A percentile compares a stretch with the other conserved stretches of the same genome.
Conservation (phyloP, 1,140 invertebrate genomes). For the Bombus polaris region DNA sequence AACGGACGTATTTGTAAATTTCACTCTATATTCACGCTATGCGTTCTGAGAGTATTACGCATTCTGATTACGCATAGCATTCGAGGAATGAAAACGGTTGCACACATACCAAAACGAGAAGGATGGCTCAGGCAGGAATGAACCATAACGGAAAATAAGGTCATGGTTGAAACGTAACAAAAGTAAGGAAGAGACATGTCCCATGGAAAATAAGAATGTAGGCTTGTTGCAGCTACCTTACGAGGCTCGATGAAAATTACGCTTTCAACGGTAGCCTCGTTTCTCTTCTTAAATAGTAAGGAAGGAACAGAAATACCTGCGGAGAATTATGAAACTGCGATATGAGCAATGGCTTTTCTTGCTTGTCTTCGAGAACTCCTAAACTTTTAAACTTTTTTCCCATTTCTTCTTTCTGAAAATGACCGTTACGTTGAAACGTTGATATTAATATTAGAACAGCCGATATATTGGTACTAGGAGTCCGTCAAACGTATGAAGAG, state of each 20-base stretch:
- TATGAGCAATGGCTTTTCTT: neutral
- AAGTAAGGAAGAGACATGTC: constrained; percentile 13
- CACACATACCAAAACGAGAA: neutral
- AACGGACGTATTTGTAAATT: neutral
- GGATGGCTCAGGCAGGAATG: neutral
- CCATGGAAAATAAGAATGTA: constrained; percentile 15
- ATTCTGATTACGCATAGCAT: neutral
- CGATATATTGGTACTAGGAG: too few relatives aligned
- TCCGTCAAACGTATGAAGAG: too few relatives aligned
- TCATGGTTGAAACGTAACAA: constrained; percentile 6
- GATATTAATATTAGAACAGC: too few relatives aligned
- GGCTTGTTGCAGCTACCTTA: neutral
- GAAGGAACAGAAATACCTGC: neutral
- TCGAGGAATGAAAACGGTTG: neutral
- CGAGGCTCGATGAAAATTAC: neutral
- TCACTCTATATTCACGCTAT: neutral
- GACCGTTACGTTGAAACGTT: too few relatives aligned
- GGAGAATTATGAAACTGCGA: neutral
- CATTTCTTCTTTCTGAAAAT: too few relatives aligned
- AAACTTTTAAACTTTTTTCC: too few relatives aligned
- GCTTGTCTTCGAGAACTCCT: neutral
- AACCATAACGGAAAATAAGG: constrained; percentile 28
- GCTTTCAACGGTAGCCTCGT: constrained; percentile 8
- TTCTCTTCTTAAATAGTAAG: neutral
- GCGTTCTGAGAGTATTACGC: too few relatives aligned